These are phyloP conservation scores for Euwallacea similis DNA, from an alignment of 1,140 invertebrate genomes.

Conservation along the genomic window DNA sequence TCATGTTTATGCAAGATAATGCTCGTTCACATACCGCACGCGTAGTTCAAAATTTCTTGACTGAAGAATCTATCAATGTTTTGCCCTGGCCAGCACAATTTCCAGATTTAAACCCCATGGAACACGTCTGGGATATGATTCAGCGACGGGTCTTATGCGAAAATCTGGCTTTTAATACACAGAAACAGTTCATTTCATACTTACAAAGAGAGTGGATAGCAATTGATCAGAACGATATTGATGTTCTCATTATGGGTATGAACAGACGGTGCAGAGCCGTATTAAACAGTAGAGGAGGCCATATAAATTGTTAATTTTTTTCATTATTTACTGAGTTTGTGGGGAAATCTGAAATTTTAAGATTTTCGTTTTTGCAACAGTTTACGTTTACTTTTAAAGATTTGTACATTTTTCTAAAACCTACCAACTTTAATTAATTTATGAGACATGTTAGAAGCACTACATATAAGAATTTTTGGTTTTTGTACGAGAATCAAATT, in stretches of 20 bases:
- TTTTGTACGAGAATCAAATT: background rate
- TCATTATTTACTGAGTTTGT: background rate
- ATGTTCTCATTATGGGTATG: background rate
- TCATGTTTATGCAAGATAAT: background rate
- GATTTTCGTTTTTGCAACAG: background rate
- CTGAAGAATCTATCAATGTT: background rate
- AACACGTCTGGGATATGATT: too few species aligned
- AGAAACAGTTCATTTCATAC: background rate
- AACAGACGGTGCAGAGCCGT: background rate
- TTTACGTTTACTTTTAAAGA: background rate
- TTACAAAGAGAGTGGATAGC: background rate
- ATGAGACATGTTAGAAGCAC: too few species aligned
- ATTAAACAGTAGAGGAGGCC: background rate
- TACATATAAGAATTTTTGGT: too few species aligned
- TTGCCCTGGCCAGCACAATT: too few species aligned
- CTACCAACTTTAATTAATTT: background rate
- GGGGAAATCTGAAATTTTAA: background rate
- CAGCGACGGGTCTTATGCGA: background rate
- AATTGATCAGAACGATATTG: background rate
- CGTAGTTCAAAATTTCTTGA: constrained; percentile 1
- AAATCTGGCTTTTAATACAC: background rate
- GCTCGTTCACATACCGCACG: background rate
- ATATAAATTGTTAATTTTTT: background rate
- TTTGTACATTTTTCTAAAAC: background rate
- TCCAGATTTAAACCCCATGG: too few species aligned